These are phyloP conservation scores for Cochlearius cochlearius DNA, from an alignment of 2,113 vertebrate genomes.

Conservation along the genomic window DNA sequence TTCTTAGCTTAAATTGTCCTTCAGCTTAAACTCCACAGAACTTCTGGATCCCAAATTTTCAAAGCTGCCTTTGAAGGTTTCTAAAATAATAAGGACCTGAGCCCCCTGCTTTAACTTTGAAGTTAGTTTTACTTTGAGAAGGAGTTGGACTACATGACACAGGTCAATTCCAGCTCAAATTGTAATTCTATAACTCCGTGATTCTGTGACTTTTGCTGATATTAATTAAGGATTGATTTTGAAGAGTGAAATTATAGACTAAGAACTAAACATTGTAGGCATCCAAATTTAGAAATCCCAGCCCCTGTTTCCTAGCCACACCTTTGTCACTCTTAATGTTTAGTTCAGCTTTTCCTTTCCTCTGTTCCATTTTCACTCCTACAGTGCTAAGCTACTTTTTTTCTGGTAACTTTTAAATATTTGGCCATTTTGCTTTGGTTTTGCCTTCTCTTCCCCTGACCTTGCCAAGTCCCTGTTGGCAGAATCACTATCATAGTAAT, in stretches of 20 bases:
- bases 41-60: background rate
- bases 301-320: background rate
- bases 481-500: background rate
- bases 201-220: background rate
- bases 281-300: background rate
- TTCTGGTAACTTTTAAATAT: background rate
- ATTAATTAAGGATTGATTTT: background rate
- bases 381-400: background rate
- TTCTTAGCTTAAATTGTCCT: background rate
- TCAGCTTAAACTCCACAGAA: background rate
- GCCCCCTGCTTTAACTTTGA: background rate
- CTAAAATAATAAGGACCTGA: background rate
- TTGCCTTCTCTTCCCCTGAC: background rate
- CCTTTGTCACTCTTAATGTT: background rate
- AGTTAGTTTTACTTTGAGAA: background rate
- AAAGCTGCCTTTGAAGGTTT: background rate
- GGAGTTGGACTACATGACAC: background rate
- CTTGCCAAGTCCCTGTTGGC: background rate
- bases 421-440: background rate
- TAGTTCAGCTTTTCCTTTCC: background rate
- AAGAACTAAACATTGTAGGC: background rate
- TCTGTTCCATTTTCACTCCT: background rate
- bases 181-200: background rate
- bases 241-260: background rate
- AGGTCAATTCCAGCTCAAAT: background rate